Percentiles rank a stretch among this genome's conserved stretches.
phyloP scores from a whole-genome alignment of 2,797 vertebrate genomes.

The Parambassis ranga region DNA sequence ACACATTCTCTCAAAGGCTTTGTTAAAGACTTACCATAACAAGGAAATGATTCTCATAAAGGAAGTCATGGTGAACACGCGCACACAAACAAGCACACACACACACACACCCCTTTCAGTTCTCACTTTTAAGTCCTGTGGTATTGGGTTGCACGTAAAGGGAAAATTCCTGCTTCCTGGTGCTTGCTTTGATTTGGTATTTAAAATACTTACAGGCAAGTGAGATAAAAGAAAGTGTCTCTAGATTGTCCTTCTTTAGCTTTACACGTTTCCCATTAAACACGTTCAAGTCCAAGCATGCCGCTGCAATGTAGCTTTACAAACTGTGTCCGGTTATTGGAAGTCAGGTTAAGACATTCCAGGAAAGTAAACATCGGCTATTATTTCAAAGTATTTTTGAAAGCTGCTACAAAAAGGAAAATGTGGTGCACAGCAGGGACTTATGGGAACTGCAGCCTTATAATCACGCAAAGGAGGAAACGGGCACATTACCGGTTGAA shows the following conservation, averaged over 20 bases:
- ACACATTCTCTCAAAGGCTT: background rate
- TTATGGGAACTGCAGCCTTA: constrained; percentile 25
- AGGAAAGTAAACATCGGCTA: background rate
- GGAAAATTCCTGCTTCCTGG: constrained; percentile 65
- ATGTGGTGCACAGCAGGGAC: background rate
- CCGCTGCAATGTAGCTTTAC: background rate
- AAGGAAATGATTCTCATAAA: constrained; percentile 74
- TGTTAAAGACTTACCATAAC: constrained; percentile 40
- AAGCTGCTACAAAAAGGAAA: background rate
- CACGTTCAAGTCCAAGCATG: background rate
- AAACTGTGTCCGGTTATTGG: too few species aligned
- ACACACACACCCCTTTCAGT: constrained; percentile 68
- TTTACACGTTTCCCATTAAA: background rate
- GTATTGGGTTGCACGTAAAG: background rate
- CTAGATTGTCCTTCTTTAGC: background rate
- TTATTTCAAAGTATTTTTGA: background rate
- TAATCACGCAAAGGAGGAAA: constrained; percentile 25
- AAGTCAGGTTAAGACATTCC: background rate
- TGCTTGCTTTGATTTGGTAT: constrained; percentile 10
- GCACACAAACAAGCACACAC: background rate
- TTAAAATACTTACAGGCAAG: too few species aligned
- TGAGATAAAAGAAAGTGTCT: too few species aligned
- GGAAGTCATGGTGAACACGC: constrained; percentile 48
- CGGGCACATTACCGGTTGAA: background rate
- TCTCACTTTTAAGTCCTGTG: constrained; percentile 70